phyloP scores from a whole-genome alignment of 2,888 invertebrate genomes.

The Andricus curvator region DNA sequence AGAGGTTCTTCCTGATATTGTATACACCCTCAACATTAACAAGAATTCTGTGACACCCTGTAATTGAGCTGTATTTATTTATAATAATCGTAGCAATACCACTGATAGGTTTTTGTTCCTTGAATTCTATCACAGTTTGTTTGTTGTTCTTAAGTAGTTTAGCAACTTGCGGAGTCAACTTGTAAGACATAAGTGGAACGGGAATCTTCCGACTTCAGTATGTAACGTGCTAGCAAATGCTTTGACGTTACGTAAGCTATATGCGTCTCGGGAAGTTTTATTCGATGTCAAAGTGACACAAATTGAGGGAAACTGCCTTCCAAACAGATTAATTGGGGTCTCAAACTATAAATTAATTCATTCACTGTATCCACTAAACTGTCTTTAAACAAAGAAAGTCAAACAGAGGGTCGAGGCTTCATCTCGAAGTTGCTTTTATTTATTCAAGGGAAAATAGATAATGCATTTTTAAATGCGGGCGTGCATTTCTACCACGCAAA shows the following conservation, averaged over 20 bases:
- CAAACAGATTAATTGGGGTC: neutral
- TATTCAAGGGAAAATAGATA: neutral
- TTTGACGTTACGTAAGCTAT: neutral
- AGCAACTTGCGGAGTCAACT: neutral
- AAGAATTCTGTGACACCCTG: neutral
- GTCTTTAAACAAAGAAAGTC: neutral
- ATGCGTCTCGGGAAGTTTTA: neutral
- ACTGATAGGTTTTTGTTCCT: neutral
- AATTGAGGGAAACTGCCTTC: neutral
- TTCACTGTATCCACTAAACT: neutral
- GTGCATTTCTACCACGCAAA: neutral
- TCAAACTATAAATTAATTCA: neutral
- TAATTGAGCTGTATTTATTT: neutral
- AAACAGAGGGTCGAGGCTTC: neutral
- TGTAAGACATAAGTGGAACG: neutral
- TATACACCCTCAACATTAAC: neutral
- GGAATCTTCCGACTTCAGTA: neutral
- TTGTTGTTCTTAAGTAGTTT: neutral
- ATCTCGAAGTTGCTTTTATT: neutral
- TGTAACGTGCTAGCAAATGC: neutral
- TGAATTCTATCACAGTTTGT: neutral
- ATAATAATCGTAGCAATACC: neutral
- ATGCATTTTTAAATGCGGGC: neutral
- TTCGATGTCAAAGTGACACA: neutral
- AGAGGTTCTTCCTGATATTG: too few relatives aligned